A percentile compares a stretch with the other conserved stretches of the same genome.
phyloP scores from a whole-genome alignment of 1,140 invertebrate genomes.

The Pectinophora gossypiella region DNA sequence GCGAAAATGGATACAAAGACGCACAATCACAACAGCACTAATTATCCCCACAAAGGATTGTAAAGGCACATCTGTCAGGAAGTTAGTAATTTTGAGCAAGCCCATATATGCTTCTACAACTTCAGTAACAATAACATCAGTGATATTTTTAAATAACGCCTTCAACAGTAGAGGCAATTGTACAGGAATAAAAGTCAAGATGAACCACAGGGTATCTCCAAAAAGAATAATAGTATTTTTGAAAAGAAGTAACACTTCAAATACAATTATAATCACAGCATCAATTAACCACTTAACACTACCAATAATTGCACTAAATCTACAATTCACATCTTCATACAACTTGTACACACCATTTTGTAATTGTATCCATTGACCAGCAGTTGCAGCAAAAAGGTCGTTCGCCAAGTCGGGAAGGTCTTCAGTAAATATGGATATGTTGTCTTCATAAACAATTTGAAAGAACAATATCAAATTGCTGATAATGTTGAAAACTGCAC shows the following conservation, averaged over 20 bases:
- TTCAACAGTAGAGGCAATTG: conserved; percentile 51
- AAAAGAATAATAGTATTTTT: conserved; percentile 48
- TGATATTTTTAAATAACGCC: conserved; percentile 30
- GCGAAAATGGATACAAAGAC: conserved; percentile 50
- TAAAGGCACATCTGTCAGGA: conserved; percentile 65
- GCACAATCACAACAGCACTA: conserved; percentile 44
- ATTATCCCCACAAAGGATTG: conserved; percentile 61
- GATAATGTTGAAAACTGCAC: conserved; percentile 25
- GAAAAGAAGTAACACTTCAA: conserved; percentile 38
- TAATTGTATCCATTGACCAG: conserved; percentile 27
- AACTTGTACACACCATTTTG: conserved; percentile 25
- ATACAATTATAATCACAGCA: conserved; percentile 27
- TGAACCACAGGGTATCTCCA: conserved; percentile 54
- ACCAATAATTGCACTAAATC: conserved; percentile 20
- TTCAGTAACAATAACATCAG: conserved; percentile 24
- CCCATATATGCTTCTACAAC: conserved; percentile 44
- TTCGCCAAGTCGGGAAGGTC: conserved; percentile 44
- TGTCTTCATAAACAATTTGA: conserved; percentile 64
- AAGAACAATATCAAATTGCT: conserved; percentile 41
- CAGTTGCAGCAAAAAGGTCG: conserved; percentile 26
- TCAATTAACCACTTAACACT: conserved; percentile 30
- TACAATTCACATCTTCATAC: conserved; percentile 21
- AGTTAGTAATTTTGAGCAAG: conserved; percentile 56
- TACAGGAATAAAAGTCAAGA: conserved; percentile 58
- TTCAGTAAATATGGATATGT: conserved; percentile 52